These are phyloP conservation scores for Eupelmus urozonus DNA, from an alignment of 2,888 invertebrate genomes.

Conservation along the genomic window DNA sequence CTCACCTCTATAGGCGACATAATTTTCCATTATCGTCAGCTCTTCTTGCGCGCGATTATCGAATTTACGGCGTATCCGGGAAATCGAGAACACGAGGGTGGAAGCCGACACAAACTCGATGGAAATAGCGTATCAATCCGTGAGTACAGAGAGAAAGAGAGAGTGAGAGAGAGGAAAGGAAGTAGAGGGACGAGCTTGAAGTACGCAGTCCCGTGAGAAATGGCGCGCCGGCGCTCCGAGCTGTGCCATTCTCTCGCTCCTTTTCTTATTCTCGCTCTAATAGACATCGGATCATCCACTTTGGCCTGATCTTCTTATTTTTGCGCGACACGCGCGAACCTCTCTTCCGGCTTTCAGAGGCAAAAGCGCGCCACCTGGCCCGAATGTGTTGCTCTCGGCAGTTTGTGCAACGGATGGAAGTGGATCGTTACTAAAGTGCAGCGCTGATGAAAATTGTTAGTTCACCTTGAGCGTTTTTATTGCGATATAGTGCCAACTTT, in stretches of 20 bases:
- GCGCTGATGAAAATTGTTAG: no score
- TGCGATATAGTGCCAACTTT: no score
- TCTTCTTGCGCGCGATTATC: slow-evolving; percentile 64
- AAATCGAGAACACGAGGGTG: slow-evolving; percentile 31
- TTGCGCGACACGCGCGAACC: background rate
- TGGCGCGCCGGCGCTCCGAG: slow-evolving; percentile 53
- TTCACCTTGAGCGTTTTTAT: no score
- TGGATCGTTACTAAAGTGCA: no score
- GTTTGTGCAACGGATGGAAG: no score
- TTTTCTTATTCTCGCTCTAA: slow-evolving; percentile 51
- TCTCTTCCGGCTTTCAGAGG: no score
- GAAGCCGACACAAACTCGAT: slow-evolving; percentile 73
- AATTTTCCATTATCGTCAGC: slow-evolving; percentile 49
- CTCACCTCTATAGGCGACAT: background rate
- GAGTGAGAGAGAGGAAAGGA: no score
- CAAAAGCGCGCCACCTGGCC: no score
- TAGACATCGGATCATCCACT: slow-evolving; percentile 57
- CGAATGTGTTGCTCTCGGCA: no score
- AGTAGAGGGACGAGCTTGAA: no score
- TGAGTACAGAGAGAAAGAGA: slow-evolving; percentile 74
- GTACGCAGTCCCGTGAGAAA: slow-evolving; percentile 58
- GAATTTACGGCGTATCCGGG: slow-evolving; percentile 63
- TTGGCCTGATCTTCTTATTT: slow-evolving; percentile 47
- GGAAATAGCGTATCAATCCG: slow-evolving; percentile 77
- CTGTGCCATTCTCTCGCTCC: slow-evolving; percentile 39